Evolutionary conservation across 2,797 vertebrate species (phyloP).

Genomic region (Acrocephalus scirpaceus): DNA sequence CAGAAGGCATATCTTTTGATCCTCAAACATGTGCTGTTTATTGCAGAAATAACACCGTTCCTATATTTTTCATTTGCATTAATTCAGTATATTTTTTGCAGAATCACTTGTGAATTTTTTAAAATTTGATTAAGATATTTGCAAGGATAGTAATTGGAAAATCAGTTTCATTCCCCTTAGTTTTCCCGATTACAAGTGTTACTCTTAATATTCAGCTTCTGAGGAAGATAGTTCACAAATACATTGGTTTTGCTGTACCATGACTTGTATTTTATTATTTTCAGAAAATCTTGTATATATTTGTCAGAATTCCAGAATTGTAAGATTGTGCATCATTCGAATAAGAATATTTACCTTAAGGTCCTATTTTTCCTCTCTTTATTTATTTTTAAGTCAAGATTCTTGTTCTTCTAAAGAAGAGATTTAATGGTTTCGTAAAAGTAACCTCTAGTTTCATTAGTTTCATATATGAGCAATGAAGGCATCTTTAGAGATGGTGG

Average conservation of each 20-base stretch:
- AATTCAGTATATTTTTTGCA: not conserved
- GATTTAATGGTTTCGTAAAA: not conserved
- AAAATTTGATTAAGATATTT: not conserved
- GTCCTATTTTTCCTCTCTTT: not conserved
- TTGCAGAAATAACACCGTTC: not conserved
- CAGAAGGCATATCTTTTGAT: not conserved
- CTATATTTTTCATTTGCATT: not conserved
- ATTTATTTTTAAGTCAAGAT: not conserved
- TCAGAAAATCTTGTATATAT: not conserved
- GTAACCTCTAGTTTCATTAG: not conserved
- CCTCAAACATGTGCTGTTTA: not conserved
- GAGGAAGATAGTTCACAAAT: not conserved
- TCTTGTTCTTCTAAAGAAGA: not conserved
- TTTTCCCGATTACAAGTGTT: not conserved
- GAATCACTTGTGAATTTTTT: not conserved
- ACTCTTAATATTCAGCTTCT: not conserved
- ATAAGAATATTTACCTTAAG: not conserved
- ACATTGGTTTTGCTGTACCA: not conserved
- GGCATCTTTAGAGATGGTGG: not conserved
- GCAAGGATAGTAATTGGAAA: not conserved
- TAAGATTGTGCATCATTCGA: not conserved
- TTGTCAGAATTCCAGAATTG: not conserved
- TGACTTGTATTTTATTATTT: not conserved
- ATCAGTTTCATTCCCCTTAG: not conserved
- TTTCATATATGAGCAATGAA: not conserved